phyloP scores from a whole-genome alignment of 1,140 invertebrate species.

The Rhyzopertha dominica region DNA sequence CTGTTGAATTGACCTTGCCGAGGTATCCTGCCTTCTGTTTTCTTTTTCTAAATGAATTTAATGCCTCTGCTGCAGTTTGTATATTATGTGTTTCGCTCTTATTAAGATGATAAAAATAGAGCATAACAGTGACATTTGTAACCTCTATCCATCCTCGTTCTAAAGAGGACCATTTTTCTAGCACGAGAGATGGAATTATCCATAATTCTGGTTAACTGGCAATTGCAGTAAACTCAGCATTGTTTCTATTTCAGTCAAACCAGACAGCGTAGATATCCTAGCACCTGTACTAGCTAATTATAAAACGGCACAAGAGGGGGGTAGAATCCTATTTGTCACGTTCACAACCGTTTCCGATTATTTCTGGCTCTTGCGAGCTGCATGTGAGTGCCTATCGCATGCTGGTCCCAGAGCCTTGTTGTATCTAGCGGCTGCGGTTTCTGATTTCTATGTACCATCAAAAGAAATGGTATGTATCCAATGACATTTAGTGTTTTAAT shows the following conservation, averaged over 20 bases:
- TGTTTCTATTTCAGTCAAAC: conserved; percentile 54
- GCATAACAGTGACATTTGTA: too few relatives aligned
- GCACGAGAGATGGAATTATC: too few relatives aligned
- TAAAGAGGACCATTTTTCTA: too few relatives aligned
- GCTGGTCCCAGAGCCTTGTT: conserved; percentile 69
- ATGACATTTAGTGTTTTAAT: too few relatives aligned
- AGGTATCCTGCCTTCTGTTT: too few relatives aligned
- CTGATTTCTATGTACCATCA: conserved; percentile 96
- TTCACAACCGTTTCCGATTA: conserved; percentile 90
- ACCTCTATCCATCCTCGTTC: too few relatives aligned
- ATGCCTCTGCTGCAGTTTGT: too few relatives aligned
- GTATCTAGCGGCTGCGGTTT: conserved; percentile 96
- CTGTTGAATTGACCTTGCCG: too few relatives aligned
- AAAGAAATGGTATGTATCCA: conserved; percentile 74
- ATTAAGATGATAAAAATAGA: too few relatives aligned
- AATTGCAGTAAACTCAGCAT: not conserved
- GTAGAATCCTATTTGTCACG: conserved; percentile 66
- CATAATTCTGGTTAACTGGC: too few relatives aligned
- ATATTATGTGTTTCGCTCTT: too few relatives aligned
- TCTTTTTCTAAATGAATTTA: too few relatives aligned
- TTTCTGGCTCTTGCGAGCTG: conserved; percentile 81
- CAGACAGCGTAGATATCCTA: conserved; percentile 63
- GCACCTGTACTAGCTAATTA: conserved; percentile 66
- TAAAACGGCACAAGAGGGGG: conserved; percentile 58
- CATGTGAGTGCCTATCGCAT: conserved; percentile 66